These are phyloP conservation scores for Machimus atricapillus DNA, from an alignment of 2,888 invertebrate species.

Conservation along the genomic window DNA sequence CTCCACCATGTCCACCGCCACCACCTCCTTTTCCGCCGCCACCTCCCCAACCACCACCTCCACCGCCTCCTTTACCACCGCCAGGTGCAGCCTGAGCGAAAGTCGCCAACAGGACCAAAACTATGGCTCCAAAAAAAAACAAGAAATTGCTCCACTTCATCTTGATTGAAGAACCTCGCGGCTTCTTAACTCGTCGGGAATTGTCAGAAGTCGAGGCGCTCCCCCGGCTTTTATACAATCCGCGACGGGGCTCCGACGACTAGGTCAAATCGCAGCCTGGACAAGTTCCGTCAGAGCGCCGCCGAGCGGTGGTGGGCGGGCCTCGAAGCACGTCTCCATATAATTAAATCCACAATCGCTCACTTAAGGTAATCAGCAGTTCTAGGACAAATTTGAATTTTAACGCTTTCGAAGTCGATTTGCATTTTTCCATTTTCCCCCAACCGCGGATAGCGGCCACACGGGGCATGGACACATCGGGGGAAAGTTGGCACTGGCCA, in stretches of 20 bases:
- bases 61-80: conserved; percentile 43
- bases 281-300: neutral
- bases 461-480: neutral
- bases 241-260: neutral
- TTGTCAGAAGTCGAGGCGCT: neutral
- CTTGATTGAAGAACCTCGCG: neutral
- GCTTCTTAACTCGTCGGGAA: neutral
- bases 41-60: conserved; percentile 20
- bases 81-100: conserved; percentile 13
- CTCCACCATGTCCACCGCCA: conserved; percentile 8
- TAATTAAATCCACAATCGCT: conserved; percentile 17
- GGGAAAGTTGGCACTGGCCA: neutral
- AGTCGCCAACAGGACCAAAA: neutral
- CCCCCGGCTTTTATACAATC: neutral
- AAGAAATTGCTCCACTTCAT: conserved; percentile 14
- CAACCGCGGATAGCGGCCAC: neutral
- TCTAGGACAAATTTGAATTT: conserved; percentile 20
- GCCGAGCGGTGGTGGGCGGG: neutral
- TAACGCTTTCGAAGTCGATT: conserved; percentile 9
- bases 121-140: neutral
- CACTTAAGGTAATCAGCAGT: neutral
- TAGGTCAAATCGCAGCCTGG: neutral
- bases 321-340: neutral
- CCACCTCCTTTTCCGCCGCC: neutral
- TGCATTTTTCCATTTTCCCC: neutral